Evolutionary conservation across 2,797 vertebrate species (phyloP), one percentile per base, ranked within the genome.

Genomic region (Gobionotothen gibberifrons): DNA sequence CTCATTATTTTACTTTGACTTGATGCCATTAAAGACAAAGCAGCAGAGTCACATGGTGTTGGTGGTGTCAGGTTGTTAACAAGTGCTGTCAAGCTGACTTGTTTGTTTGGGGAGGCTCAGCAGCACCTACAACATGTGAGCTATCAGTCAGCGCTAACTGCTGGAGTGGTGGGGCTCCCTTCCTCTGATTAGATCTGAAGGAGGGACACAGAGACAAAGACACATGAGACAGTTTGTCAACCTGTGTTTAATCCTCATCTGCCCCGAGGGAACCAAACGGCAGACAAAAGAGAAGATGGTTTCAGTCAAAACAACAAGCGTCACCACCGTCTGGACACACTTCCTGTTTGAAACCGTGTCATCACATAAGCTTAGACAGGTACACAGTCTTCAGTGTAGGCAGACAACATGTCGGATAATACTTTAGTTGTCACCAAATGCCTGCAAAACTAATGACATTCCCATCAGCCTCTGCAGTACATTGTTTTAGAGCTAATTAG

Each of bases 251-350:
- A 60, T 74, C 21, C 22, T 65, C 40, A 57, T 81, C 58, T 72
- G 48, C 14, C 43, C 62, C 0, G 1, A 11, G 51, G 79, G 55
- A 10, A 59, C 36, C 9, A 4, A 49, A 11, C 22, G 15, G 49
- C 9, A 44, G 65, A 64, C 49, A 58, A 51, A 46, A 59, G 65
- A 68, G 46, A n/a, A 63, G 42, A 36, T 9, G n/a, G 48, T 26
- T 74, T 16, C 55, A 68, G 69, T 72, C 80, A 79, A 63, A 84
- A 84, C 70, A 75, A 72, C 2, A 8, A n/a, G 53, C 32, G 10
- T 48, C 13, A 9, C 59, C 69, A 22, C 17, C 22, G 39, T 36
- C 43, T 40, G 64, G 61, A 72, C 36, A 32, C 21, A 11, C 47
- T 47, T 68, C 16, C 60, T 61, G 44, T 65, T 53, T 52, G 49